phyloP scores from a whole-genome alignment of 2,113 vertebrate species.

The Phoenicopterus ruber region DNA sequence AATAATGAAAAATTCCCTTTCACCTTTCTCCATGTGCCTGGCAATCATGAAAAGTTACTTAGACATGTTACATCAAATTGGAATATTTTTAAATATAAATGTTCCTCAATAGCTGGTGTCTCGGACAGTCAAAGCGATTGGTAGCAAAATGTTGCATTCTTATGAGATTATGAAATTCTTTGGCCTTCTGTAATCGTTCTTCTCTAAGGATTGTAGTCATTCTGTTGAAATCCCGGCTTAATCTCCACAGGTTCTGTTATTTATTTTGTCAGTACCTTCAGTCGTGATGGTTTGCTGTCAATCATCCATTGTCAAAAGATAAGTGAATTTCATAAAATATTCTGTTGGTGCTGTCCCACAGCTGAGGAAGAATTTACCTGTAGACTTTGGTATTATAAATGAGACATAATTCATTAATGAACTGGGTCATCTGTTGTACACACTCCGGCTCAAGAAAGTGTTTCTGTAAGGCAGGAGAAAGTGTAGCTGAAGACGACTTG shows the following conservation, averaged over 20 bases:
- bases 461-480: background rate
- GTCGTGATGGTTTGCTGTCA: background rate
- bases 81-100: slow-evolving; percentile 10
- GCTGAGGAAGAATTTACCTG: background rate
- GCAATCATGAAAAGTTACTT: background rate
- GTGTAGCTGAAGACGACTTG: background rate
- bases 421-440: background rate
- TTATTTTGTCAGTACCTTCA: slow-evolving; percentile 21
- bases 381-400: background rate
- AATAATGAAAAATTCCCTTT: background rate
- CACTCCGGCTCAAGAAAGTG: background rate
- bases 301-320: background rate
- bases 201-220: background rate
- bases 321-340: background rate
- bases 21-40: background rate
- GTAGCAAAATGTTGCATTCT: background rate
- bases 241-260: background rate
- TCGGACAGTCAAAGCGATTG: background rate
- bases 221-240: slow-evolving; percentile 3
- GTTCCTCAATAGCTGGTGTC: background rate
- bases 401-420: background rate
- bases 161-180: background rate
- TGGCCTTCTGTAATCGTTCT: background rate
- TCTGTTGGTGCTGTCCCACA: background rate
- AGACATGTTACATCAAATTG: background rate